These are phyloP conservation scores for Parambassis ranga DNA, from an alignment of 2,797 vertebrate genomes.

Conservation along the genomic window DNA sequence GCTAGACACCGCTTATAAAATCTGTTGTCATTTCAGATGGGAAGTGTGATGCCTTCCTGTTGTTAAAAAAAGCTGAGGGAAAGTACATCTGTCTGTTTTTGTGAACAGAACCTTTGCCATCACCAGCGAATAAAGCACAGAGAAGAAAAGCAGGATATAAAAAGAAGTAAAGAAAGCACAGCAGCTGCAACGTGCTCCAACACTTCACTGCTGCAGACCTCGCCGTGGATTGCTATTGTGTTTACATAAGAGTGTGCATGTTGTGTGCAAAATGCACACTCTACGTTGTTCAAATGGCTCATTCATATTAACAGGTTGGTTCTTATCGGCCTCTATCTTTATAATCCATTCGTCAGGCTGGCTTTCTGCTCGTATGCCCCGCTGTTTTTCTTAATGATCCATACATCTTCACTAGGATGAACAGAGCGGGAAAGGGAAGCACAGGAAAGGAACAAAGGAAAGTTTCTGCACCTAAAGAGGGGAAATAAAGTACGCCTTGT, in stretches of 20 bases:
- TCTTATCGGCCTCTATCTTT: constrained; percentile 37
- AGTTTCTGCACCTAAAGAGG: not conserved
- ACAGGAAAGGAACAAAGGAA: not conserved
- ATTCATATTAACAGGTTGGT: constrained; percentile 26
- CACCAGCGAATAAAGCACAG: too few relatives aligned
- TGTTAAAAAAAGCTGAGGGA: not conserved
- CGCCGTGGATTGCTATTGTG: too few relatives aligned
- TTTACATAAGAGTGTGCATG: not conserved
- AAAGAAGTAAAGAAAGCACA: too few relatives aligned
- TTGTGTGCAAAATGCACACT: not conserved
- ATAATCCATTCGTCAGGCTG: constrained; percentile 34
- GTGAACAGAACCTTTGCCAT: too few relatives aligned
- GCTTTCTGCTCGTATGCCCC: constrained; percentile 7
- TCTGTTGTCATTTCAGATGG: not conserved
- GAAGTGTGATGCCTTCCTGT: not conserved
- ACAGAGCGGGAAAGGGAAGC: not conserved
- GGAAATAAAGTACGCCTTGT: constrained; percentile 10
- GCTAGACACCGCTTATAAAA: not conserved
- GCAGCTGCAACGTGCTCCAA: too few relatives aligned
- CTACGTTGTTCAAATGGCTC: constrained; percentile 21
- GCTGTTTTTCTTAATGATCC: not conserved
- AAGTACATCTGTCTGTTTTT: not conserved
- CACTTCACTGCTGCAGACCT: too few relatives aligned
- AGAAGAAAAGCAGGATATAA: too few relatives aligned
- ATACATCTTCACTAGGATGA: constrained; percentile 44